Evolutionary conservation across 2,888 invertebrate genomes (phyloP).

Genomic region (Cyclophora albipunctata): DNA sequence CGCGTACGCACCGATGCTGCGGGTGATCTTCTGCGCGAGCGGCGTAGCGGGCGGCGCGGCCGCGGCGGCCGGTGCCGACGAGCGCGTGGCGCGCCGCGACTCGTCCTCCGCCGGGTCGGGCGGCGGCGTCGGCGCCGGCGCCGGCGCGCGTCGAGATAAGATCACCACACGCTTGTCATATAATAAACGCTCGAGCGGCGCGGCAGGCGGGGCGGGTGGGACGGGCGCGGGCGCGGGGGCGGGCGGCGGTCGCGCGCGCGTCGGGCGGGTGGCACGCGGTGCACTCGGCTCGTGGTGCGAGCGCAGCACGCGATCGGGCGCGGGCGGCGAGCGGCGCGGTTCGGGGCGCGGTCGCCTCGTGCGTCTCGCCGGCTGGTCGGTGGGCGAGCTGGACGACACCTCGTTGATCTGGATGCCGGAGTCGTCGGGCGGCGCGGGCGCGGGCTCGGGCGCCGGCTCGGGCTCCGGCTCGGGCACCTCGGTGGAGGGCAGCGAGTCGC

Average conservation of each 20-base stretch:
- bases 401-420: slow-evolving; percentile 80
- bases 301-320: slow-evolving; percentile 57
- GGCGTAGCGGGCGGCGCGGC: slow-evolving; percentile 23
- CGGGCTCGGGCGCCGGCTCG: slow-evolving; percentile 18
- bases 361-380: slow-evolving; percentile 51
- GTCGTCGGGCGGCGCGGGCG: slow-evolving; percentile 28
- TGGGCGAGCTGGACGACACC: slow-evolving; percentile 78
- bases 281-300: slow-evolving; percentile 57
- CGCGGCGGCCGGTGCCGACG: slow-evolving; percentile 18
- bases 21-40: slow-evolving; percentile 37
- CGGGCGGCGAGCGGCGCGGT: slow-evolving; percentile 28
- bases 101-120: slow-evolving; percentile 11
- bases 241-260: slow-evolving; percentile 18
- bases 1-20: slow-evolving; percentile 39
- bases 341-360: slow-evolving; percentile 33
- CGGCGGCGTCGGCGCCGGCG: slow-evolving; percentile 15
- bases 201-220: slow-evolving; percentile 43
- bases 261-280: slow-evolving; percentile 35
- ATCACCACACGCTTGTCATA: slow-evolving; percentile 14
- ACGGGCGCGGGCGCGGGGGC: slow-evolving; percentile 22
- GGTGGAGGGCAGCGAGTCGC: slow-evolving; percentile 21
- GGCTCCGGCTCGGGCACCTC: slow-evolving; percentile 16
- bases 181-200: slow-evolving; percentile 8
- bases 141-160: too few relatives aligned
- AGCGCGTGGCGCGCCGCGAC: slow-evolving; percentile 30